Evolutionary conservation across 2,888 invertebrate genomes (phyloP).

Genomic region (Proisotoma minuta): DNA sequence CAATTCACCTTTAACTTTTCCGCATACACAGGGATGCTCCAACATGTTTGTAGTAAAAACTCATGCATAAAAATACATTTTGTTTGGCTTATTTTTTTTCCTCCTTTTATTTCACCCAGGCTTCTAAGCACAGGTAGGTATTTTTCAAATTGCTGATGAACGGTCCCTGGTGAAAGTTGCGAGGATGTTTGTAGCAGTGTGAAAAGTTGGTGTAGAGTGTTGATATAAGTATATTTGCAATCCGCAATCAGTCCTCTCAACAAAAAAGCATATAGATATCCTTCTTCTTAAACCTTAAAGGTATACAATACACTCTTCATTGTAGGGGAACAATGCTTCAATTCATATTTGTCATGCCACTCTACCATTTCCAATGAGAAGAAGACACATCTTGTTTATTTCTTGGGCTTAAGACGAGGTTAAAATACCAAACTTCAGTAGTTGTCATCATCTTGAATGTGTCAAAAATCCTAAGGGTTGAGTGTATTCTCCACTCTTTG

Average conservation of each 20-base stretch:
- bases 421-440: background rate
- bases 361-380: background rate
- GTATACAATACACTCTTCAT: background rate
- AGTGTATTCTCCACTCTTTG: too few species aligned
- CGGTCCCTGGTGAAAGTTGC: too few species aligned
- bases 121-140: background rate
- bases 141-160: too few species aligned
- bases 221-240: background rate
- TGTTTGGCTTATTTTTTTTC: background rate
- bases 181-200: too few species aligned
- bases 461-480: constrained; percentile 3
- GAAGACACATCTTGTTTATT: constrained; percentile 3
- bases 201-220: too few species aligned
- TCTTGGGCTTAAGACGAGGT: constrained; percentile 5
- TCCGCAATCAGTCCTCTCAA: background rate
- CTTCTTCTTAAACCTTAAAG: background rate
- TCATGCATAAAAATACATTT: too few species aligned
- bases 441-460: background rate
- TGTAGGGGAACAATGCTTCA: background rate
- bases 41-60: too few species aligned
- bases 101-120: background rate
- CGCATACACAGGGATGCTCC: too few species aligned
- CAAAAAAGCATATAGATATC: too few species aligned
- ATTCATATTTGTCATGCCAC: background rate
- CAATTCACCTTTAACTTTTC: too few species aligned